These are phyloP conservation scores for Anabas testudineus DNA, from an alignment of 2,797 vertebrate genomes.

Conservation along the genomic window DNA sequence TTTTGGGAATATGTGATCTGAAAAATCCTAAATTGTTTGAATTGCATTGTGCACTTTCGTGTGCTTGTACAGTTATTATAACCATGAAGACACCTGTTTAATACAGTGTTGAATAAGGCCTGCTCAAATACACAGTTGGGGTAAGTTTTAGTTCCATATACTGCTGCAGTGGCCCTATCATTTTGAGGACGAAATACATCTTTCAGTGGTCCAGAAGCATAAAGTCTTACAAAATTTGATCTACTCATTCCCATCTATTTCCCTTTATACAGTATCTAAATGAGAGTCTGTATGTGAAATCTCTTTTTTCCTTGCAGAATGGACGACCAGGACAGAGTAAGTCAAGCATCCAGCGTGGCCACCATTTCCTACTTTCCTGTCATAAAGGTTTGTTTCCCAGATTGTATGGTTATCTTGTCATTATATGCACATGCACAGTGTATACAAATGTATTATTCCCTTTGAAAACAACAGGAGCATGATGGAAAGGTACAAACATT, in stretches of 20 bases:
- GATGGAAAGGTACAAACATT: constrained; percentile 88
- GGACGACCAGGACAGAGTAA: constrained; percentile 88
- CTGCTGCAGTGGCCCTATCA: background rate
- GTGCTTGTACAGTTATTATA: background rate
- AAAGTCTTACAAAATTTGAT: too few species aligned
- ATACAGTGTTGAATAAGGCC: background rate
- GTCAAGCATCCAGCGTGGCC: constrained; percentile 88
- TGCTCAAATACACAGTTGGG: background rate
- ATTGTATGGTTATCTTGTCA: background rate
- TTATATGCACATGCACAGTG: background rate
- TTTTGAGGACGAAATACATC: background rate
- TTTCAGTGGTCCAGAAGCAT: background rate
- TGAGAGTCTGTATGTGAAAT: background rate
- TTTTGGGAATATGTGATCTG: background rate
- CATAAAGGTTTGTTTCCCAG: constrained; percentile 75
- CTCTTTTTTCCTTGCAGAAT: constrained; percentile 77
- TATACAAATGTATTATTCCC: background rate
- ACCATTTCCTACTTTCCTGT: constrained; percentile 87
- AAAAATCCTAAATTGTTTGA: too few species aligned
- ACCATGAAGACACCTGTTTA: constrained; percentile 1
- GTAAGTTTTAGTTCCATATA: background rate
- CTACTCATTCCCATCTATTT: background rate
- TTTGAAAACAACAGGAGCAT: constrained; percentile 54
- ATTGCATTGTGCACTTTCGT: background rate
- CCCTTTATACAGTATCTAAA: background rate